A percentile compares a stretch with the other conserved stretches of the same genome.
phyloP scores from a whole-genome alignment of 2,888 invertebrate genomes.

The Harpalus rufipes region DNA sequence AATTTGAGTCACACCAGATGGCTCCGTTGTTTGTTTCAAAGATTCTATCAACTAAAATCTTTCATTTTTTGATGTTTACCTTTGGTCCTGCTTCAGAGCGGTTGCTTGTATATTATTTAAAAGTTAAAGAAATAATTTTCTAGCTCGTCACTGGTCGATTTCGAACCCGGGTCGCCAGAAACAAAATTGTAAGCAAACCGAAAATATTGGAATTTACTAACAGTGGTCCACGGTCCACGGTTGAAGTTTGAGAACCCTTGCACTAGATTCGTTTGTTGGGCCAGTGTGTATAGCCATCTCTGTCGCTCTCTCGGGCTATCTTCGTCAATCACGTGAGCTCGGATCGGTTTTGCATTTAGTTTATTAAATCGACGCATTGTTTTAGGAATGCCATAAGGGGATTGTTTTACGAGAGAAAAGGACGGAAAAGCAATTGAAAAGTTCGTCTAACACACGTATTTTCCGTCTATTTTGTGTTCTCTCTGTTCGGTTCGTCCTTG shows the following conservation, averaged over 20 bases:
- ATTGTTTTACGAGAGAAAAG: constrained; percentile 60
- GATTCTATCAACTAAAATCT: no score
- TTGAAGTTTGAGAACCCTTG: constrained; percentile 1
- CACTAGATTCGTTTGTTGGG: constrained; percentile 42
- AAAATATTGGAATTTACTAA: no score
- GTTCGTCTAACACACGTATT: constrained; percentile 51
- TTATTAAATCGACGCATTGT: constrained; percentile 64
- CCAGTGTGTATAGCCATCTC: constrained; percentile 1
- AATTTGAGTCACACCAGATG: no score
- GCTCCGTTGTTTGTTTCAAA: no score
- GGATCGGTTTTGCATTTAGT: constrained; percentile 60
- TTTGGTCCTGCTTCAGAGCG: no score
- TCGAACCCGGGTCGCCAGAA: no score
- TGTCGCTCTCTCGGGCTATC: constrained; percentile 20
- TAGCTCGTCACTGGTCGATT: no score
- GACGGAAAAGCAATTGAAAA: constrained; percentile 57
- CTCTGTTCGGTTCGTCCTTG: constrained; percentile 31
- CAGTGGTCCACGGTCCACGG: no score
- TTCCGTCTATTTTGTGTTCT: constrained; percentile 19
- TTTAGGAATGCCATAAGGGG: constrained; percentile 60
- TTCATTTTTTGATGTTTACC: no score
- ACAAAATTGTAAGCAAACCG: no score
- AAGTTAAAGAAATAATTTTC: no score
- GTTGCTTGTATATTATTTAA: no score
- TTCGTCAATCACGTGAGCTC: constrained; percentile 46